Evolutionary conservation across 1,140 invertebrate species (phyloP).

Genomic region (Popillia japonica): DNA sequence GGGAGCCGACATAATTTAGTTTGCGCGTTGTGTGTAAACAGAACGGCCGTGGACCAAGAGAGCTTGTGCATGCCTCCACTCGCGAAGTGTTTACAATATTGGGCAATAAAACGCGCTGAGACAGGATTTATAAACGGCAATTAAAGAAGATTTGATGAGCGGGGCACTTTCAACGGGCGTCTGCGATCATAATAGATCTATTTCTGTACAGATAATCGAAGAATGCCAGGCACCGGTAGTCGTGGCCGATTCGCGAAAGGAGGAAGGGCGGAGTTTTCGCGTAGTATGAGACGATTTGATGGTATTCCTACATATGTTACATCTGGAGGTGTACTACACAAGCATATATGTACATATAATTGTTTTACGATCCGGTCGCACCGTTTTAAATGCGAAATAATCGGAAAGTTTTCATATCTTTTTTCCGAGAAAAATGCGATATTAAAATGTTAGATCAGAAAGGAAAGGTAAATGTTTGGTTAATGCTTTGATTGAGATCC

Average conservation of each 20-base stretch:
- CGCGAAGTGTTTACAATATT: conserved; percentile 33
- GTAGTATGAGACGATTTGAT: neutral
- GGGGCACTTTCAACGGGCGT: conserved; percentile 31
- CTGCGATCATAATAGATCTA: conserved; percentile 19
- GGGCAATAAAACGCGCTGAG: conserved; percentile 30
- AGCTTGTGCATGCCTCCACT: conserved; percentile 10
- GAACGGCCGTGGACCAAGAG: conserved; percentile 2
- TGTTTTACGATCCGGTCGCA: neutral
- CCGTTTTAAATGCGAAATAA: neutral
- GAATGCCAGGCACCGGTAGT: conserved; percentile 5
- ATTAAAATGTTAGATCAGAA: conserved; percentile 4
- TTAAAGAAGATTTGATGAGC: conserved; percentile 28
- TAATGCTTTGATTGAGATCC: neutral
- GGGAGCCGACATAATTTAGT: conserved; percentile 3
- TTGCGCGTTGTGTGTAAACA: conserved; percentile 27
- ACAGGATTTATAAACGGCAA: conserved; percentile 33
- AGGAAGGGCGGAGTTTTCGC: conserved; percentile 1
- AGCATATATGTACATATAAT: neutral
- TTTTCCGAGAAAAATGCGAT: neutral
- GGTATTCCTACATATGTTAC: neutral
- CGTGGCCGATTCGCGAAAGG: neutral
- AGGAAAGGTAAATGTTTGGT: conserved; percentile 1
- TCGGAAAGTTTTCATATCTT: too few species aligned
- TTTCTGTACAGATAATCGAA: conserved; percentile 1
- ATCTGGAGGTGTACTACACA: neutral